Base-by-base conservation (phyloP, 1,140 invertebrate genomes). In the Atta cephalotes region DNA sequence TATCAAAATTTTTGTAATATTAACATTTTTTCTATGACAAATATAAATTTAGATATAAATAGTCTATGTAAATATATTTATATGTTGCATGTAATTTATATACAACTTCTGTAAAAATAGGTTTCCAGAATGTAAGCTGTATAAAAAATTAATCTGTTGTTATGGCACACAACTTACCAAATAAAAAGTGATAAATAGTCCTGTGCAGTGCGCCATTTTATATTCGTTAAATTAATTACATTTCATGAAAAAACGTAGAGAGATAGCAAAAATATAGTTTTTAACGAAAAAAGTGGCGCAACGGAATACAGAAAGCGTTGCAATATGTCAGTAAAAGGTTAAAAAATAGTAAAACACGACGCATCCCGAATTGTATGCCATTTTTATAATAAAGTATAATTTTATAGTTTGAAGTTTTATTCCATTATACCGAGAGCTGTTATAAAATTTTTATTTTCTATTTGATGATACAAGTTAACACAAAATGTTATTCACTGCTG, bases 201-300 rank as follows among this genome's bases (percentile, higher is more conserved):
- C 10, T 62, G 21, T n/a, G 39, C 21, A 39, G 60, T 25, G 28
- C 18, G 18, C 18, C 62, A 66, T 3, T 65, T 79, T 39, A 39
- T 79, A 66, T 35, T 51, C 45, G 62, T 79, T 79, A 79, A 79
- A 65, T 79, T 79, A 79, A 79, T 79, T 79, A 66, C 62, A 79
- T 79, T 79, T 79, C 28, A 53, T 65, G 31, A 45, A 79, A 66
- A 18, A 66, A 79, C 28, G 31, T 53, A 66, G 62, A 66, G 62
- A 79, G 25, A 51, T 62, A 51, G 18, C 18, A 10, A 31, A 25
- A 72, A 58, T 74, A 58, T 7, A 58, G 12, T 58, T 74, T 25
- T 74, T 35, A 35, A 74, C 53, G n/a, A 74, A 28, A 1, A 21
- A 21, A 74, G 28, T 58, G 31, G 14, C 28, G 71, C 18, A 18